Percentiles rank a stretch among this genome's conserved stretches.
Evolutionary conservation across 2,113 vertebrate genomes (phyloP).

Genomic region (Furnarius figulus): DNA sequence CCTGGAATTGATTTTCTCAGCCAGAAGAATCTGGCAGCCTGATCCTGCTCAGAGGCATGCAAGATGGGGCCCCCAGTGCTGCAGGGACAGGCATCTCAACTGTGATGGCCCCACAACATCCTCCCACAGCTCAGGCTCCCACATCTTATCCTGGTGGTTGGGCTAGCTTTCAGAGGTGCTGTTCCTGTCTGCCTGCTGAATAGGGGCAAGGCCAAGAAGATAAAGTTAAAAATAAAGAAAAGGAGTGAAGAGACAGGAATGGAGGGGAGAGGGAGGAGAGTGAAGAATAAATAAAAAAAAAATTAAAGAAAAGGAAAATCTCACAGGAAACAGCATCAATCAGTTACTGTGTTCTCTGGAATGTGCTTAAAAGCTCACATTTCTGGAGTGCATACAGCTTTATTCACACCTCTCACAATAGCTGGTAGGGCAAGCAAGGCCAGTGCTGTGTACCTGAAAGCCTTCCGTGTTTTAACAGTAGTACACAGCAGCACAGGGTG

Average conservation of each 20-base stretch:
- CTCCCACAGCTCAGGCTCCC: not conserved
- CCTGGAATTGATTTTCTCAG: not conserved
- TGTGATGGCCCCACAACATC: not conserved
- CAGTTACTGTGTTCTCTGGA: not conserved
- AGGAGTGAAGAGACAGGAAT: not conserved
- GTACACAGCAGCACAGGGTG: not conserved
- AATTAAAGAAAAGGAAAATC: not conserved
- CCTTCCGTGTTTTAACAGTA: not conserved
- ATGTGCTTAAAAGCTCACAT: not conserved
- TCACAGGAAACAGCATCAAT: not conserved
- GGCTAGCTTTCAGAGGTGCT: not conserved
- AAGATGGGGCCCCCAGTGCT: fast-evolving
- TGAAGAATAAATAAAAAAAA: not conserved
- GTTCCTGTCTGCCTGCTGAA: not conserved
- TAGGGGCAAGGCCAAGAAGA: not conserved
- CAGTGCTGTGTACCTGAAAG: fast-evolving
- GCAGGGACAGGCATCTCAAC: fast-evolving
- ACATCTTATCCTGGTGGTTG: fast-evolving
- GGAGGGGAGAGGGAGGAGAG: not conserved
- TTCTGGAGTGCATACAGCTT: not conserved
- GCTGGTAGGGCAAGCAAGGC: not conserved
- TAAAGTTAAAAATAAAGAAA: not conserved
- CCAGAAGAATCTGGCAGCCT: not conserved
- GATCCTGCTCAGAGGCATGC: fast-evolving
- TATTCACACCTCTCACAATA: not conserved